phyloP scores from a whole-genome alignment of 2,888 invertebrate genomes.

The Isoperla grammatica region DNA sequence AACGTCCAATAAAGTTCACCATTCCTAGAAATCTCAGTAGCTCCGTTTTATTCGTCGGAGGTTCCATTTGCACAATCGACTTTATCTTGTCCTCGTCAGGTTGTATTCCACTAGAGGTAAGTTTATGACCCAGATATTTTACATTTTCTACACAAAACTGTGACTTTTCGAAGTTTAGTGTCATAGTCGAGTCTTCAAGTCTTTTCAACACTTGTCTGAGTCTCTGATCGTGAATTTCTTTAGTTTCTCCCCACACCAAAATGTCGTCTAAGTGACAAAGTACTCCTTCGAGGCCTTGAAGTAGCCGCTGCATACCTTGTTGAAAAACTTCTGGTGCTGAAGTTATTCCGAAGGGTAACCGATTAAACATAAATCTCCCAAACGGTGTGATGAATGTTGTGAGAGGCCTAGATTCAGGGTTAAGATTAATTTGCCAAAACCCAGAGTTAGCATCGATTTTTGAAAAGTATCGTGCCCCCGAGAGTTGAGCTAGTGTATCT shows the following conservation, averaged over 20 bases:
- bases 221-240: slow-evolving; percentile 32
- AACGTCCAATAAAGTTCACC: slow-evolving; percentile 1
- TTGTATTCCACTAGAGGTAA: slow-evolving; percentile 23
- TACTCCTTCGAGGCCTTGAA: slow-evolving; percentile 20
- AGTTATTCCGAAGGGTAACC: slow-evolving; percentile 32
- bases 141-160: slow-evolving; percentile 16
- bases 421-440: neutral
- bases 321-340: slow-evolving; percentile 30
- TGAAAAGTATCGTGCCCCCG: neutral
- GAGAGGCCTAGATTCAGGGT: neutral
- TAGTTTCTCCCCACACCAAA: slow-evolving; percentile 25
- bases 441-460: neutral
- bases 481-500: slow-evolving; percentile 3
- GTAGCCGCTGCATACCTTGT: slow-evolving; percentile 14
- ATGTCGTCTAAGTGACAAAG: slow-evolving; percentile 26
- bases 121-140: slow-evolving; percentile 27
- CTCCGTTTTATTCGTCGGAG: slow-evolving; percentile 26
- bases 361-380: slow-evolving; percentile 32
- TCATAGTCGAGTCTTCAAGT: slow-evolving; percentile 11
- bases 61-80: slow-evolving; percentile 26
- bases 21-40: slow-evolving; percentile 24
- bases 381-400: slow-evolving; percentile 32
- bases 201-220: slow-evolving; percentile 31
- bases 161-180: slow-evolving; percentile 29
- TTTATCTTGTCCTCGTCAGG: slow-evolving; percentile 26